Conservation (phyloP, 2,113 vertebrate species). For the Sapajus apella region DNA sequence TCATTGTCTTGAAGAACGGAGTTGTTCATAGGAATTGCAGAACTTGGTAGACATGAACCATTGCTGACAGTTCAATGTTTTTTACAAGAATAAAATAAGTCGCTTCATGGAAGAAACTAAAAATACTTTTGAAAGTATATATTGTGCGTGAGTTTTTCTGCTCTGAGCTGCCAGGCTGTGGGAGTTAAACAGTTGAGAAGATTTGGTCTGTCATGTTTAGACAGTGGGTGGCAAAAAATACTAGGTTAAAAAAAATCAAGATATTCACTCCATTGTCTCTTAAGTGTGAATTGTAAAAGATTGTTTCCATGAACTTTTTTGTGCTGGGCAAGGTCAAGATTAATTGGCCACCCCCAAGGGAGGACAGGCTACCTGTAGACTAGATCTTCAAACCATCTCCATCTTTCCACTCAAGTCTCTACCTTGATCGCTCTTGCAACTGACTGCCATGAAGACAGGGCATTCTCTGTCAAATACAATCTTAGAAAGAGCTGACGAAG, state of each 20-base stretch:
- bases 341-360: not conserved
- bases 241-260: conserved; percentile 34
- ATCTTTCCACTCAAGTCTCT: not conserved
- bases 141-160: not conserved
- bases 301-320: not conserved
- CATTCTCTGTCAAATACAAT: not conserved
- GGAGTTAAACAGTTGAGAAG: conserved; percentile 54
- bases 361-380: not conserved
- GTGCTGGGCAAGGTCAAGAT: not conserved
- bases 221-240: conserved; percentile 43
- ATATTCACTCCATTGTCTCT: not conserved
- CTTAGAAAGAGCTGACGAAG: not conserved
- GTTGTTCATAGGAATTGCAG: not conserved
- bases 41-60: not conserved
- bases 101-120: conserved; percentile 58
- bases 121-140: conserved; percentile 55
- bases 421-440: not conserved
- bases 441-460: not conserved
- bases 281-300: not conserved
- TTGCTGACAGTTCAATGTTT: conserved; percentile 52
- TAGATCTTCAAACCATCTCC: no score
- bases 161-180: conserved; percentile 49
- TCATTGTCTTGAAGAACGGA: conserved; percentile 17
- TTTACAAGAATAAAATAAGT: conserved; percentile 53
- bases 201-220: conserved; percentile 66